Base-by-base conservation (phyloP, 2,888 invertebrate species). In the Eubasilissa splendida region DNA sequence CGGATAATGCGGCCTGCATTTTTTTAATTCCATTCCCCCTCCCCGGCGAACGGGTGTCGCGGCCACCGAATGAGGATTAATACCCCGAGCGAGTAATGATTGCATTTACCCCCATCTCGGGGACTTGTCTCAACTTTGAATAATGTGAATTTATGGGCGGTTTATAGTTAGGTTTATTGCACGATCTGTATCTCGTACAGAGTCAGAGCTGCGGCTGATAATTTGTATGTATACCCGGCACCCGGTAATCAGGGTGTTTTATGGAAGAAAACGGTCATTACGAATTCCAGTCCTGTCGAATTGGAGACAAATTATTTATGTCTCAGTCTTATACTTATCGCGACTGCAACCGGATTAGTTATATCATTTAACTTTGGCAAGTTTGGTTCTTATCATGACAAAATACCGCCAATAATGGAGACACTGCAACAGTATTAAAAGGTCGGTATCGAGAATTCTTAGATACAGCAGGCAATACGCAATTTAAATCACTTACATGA, bases 21-120 rank as follows among this genome's bases (percentile, higher is more conserved):
- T 73, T 78, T 63, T 63, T 63, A 63, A 73, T 60, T 63, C 65
- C 63, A 12, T 53, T 63, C 70, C 65, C 31, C 54, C 60, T 14
- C 63, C 12, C 63, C 63, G 14, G 53, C 22, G 22, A 53, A 14
- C 52, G 42, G 53, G 76, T 76, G 54, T 78, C 76, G 75, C 75
- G 56, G 74, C 70, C 63, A 54, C 78, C 76, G 79, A 81, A 81
- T 81, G 81, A 81, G 81, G 74, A 81, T 81, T 68, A 76, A 79
- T 81, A 74, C 56, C 42, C 66, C 11, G 8, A 10, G 65, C 70
- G 42, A 22, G 71, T 78, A 78, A 78, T 78, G 71, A 76, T 76
- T 76, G 63, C 60, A 63, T 76, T 63, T 76, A 54, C 70, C 70
- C 70, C 70, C 70, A 70, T 54, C 70, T 70, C n/a, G 50, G n/a